These are phyloP conservation scores for Dinocampus coccinellae DNA, from an alignment of 2,888 invertebrate genomes.

Conservation along the genomic window DNA sequence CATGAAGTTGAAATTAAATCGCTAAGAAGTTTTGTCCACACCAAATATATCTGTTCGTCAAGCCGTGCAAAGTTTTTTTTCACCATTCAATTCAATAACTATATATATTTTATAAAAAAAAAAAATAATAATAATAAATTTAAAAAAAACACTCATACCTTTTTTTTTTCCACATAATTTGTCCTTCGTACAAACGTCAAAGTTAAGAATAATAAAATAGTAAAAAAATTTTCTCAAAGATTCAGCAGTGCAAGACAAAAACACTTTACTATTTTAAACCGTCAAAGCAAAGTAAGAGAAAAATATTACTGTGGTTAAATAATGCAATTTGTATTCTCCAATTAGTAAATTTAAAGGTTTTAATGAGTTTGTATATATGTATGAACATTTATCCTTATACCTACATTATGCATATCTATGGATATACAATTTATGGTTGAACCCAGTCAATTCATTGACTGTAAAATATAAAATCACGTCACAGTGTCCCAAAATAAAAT, in stretches of 20 bases:
- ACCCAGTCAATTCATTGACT: not conserved
- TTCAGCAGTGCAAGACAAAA: slow-evolving; percentile 6
- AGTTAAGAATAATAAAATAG: slow-evolving; percentile 18
- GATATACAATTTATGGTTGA: not conserved
- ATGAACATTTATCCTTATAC: too few relatives aligned
- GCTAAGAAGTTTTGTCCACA: slow-evolving; percentile 38
- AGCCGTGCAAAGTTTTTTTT: not conserved
- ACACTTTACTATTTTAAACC: too few relatives aligned
- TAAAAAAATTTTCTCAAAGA: slow-evolving; percentile 36
- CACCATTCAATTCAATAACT: slow-evolving; percentile 1
- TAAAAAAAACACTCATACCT: too few relatives aligned
- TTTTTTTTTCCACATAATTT: slow-evolving; percentile 13
- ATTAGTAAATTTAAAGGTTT: slow-evolving; percentile 38
- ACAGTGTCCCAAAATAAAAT: slow-evolving; percentile 2
- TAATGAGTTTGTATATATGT: not conserved
- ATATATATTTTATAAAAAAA: slow-evolving; percentile 10
- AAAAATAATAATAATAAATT: too few relatives aligned
- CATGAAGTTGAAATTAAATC: slow-evolving; percentile 47
- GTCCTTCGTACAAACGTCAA: slow-evolving; percentile 14
- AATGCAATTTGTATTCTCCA: slow-evolving; percentile 48
- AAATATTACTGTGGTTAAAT: slow-evolving; percentile 45
- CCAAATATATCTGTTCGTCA: not conserved
- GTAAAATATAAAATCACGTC: slow-evolving; percentile 7
- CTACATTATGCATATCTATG: not conserved
- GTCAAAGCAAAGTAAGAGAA: slow-evolving; percentile 33